Conservation (phyloP, 2,888 invertebrate species). For the Sceliomorpha sp. region DNA sequence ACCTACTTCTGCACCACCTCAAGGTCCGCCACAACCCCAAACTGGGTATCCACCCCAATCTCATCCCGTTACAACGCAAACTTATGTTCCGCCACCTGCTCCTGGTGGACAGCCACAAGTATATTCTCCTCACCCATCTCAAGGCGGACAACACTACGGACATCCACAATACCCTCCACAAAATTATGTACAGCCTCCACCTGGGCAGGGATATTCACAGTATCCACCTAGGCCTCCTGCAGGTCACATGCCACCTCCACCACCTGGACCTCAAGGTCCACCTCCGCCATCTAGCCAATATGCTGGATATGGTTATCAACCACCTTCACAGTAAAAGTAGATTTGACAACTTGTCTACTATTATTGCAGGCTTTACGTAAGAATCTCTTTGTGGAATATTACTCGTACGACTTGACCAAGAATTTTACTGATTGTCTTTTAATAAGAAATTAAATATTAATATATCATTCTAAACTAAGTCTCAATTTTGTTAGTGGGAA, state of each 20-base stretch:
- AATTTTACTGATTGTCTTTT: not conserved
- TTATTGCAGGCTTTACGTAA: not conserved
- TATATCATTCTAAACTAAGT: too few relatives aligned
- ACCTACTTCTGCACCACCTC: conserved; percentile 73
- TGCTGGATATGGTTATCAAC: conserved; percentile 89
- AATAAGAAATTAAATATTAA: too few relatives aligned
- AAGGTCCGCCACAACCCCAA: conserved; percentile 77
- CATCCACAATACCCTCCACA: conserved; percentile 84
- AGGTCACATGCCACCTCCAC: conserved; percentile 83
- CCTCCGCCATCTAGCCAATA: conserved; percentile 88
- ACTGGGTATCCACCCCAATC: conserved; percentile 81
- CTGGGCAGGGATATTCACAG: conserved; percentile 85
- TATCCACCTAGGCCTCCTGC: conserved; percentile 83
- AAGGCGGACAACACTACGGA: conserved; percentile 79
- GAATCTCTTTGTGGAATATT: not conserved
- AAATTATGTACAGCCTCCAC: conserved; percentile 83
- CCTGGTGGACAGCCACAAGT: conserved; percentile 82
- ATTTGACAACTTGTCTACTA: conserved; percentile 2
- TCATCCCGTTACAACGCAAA: conserved; percentile 81
- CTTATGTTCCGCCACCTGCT: conserved; percentile 77
- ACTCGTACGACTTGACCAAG: not conserved
- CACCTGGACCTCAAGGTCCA: conserved; percentile 86
- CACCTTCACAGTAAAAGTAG: conserved; percentile 84
- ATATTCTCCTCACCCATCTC: conserved; percentile 83
- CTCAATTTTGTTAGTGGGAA: too few relatives aligned